Evolutionary conservation across 2,888 invertebrate species (phyloP).

Genomic region (Melanostoma mellinum): DNA sequence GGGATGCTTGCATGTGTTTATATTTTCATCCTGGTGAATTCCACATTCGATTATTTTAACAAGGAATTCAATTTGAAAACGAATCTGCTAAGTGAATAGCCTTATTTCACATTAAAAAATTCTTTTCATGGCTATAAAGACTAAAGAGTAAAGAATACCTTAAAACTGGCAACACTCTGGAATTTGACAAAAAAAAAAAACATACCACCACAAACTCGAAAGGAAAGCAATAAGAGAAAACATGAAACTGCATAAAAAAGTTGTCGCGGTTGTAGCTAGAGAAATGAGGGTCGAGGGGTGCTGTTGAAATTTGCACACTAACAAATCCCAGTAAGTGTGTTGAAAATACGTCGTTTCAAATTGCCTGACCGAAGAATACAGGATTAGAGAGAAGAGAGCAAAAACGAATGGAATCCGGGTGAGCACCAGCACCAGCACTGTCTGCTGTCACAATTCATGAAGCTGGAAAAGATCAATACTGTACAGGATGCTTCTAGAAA

Average conservation of each 20-base stretch:
- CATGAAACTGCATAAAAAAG: slow-evolving; percentile 22
- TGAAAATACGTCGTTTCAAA: slow-evolving; percentile 56
- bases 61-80: no score
- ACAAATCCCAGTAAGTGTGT: slow-evolving; percentile 42
- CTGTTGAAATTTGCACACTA: slow-evolving; percentile 50
- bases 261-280: background rate
- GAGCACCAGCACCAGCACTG: slow-evolving; percentile 40
- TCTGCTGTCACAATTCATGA: slow-evolving; percentile 22
- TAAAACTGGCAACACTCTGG: slow-evolving; percentile 43
- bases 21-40: no score
- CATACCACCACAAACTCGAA: slow-evolving; percentile 31
- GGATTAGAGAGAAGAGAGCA: slow-evolving; percentile 59
- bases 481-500: slow-evolving; percentile 65
- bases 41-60: no score
- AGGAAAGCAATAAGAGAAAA: slow-evolving; percentile 49
- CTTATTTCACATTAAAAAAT: no score
- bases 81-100: no score
- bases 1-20: no score
- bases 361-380: slow-evolving; percentile 46
- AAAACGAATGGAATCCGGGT: slow-evolving; percentile 63
- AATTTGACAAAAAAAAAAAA: background rate
- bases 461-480: slow-evolving; percentile 71
- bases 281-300: background rate
- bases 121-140: no score
- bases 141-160: background rate